A percentile compares a stretch with the other conserved stretches of the same genome.
Conservation (phyloP, 1,140 invertebrate genomes). For the Ostrea denselamellosa region DNA sequence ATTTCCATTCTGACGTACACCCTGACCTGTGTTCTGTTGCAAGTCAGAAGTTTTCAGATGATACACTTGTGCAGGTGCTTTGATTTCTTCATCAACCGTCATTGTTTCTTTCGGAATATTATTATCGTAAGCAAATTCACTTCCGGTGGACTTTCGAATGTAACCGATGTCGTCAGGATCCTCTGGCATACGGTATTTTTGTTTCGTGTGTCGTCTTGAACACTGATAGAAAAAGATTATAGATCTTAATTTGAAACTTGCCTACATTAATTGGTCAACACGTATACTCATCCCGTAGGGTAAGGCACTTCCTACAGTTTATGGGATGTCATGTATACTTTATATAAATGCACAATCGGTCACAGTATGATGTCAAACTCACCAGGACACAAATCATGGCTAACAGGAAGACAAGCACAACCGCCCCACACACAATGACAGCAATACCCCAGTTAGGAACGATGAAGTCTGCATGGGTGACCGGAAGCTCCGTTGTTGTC, state of each 20-base stretch:
- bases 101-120: slow-evolving; percentile 44
- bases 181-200: slow-evolving; percentile 52
- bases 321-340: no score
- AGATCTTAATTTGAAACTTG: no score
- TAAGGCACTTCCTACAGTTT: no score
- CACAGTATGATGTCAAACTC: background rate
- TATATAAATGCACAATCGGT: no score
- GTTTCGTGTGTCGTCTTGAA: slow-evolving; percentile 48
- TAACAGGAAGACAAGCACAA: slow-evolving; percentile 45
- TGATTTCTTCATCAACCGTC: slow-evolving; percentile 45
- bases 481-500: background rate
- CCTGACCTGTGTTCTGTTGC: background rate
- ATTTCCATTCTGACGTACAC: background rate
- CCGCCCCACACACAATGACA: slow-evolving; percentile 47
- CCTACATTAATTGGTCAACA: no score
- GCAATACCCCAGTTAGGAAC: slow-evolving; percentile 47
- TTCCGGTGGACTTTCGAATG: slow-evolving; percentile 32
- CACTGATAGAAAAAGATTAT: slow-evolving; percentile 16
- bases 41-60: slow-evolving; percentile 22
- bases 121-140: slow-evolving; percentile 46
- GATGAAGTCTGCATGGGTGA: background rate
- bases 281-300: no score
- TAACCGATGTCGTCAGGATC: slow-evolving; percentile 52
- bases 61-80: slow-evolving; percentile 32
- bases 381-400: slow-evolving; percentile 50